phyloP scores from a whole-genome alignment of 2,113 vertebrate genomes.

The Meriones unguiculatus region DNA sequence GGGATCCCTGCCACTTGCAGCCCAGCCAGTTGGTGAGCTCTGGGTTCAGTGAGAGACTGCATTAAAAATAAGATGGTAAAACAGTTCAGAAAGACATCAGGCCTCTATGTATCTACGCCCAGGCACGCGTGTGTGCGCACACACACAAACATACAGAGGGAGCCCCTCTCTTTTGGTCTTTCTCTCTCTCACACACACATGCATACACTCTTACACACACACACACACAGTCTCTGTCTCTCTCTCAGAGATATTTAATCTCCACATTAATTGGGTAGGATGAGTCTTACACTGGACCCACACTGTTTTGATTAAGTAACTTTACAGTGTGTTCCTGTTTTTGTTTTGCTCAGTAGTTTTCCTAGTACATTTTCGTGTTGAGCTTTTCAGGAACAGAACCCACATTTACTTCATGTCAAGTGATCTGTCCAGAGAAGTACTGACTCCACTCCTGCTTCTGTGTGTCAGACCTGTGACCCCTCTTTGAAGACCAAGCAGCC shows the following conservation, averaged over 20 bases:
- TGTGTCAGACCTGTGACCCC: constrained; percentile 37
- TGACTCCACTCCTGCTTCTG: constrained; percentile 41
- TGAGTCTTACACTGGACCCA: neutral
- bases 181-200: no score
- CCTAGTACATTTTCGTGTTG: constrained; percentile 3
- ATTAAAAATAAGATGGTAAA: neutral
- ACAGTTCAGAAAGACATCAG: neutral
- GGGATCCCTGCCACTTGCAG: neutral
- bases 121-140: no score
- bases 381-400: constrained; percentile 21
- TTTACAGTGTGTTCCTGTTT: constrained; percentile 8
- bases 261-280: neutral
- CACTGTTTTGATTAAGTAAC: constrained; percentile 5
- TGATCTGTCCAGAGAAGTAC: neutral
- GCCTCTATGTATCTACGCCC: neutral
- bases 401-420: constrained; percentile 16
- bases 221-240: neutral
- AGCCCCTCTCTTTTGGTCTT: no score
- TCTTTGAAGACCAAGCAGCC: neutral
- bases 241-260: neutral
- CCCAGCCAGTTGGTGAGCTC: neutral
- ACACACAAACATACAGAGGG: neutral
- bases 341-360: constrained; percentile 1
- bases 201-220: no score
- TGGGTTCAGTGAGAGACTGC: neutral